These are phyloP conservation scores for Desoria tigrina DNA, from an alignment of 2,888 invertebrate species.

Conservation along the genomic window DNA sequence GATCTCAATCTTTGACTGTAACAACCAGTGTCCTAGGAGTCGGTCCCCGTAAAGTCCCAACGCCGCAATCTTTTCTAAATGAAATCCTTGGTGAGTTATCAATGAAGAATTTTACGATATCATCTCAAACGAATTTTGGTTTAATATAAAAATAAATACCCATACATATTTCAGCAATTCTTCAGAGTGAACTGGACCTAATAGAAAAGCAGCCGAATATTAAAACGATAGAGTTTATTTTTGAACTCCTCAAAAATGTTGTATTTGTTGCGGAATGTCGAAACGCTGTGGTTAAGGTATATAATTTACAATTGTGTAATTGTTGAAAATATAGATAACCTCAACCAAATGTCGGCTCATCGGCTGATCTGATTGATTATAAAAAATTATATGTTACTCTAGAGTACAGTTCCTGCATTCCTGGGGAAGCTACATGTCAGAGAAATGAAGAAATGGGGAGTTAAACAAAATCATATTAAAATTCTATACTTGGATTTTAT, in stretches of 20 bases:
- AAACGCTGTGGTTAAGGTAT: conserved; percentile 44
- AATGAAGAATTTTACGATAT: too few relatives aligned
- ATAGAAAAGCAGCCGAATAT: conserved; percentile 38
- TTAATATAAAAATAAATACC: too few relatives aligned
- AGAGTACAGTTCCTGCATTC: conserved; percentile 40
- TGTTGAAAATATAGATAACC: not conserved
- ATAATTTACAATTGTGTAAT: not conserved
- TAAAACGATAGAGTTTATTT: conserved; percentile 45
- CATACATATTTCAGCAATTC: conserved; percentile 35
- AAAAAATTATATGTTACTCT: conserved; percentile 16
- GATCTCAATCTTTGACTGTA: conserved; percentile 43
- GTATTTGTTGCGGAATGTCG: conserved; percentile 45
- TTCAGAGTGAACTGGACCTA: conserved; percentile 39
- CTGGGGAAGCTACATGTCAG: conserved; percentile 40
- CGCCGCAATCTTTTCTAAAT: conserved; percentile 39
- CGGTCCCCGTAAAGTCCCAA: conserved; percentile 41
- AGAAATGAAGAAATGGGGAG: conserved; percentile 48
- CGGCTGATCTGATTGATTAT: too few relatives aligned
- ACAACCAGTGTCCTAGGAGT: conserved; percentile 46
- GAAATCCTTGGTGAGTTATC: conserved; percentile 44
- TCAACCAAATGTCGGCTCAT: not conserved
- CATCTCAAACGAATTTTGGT: too few relatives aligned
- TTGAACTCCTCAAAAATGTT: conserved; percentile 42
- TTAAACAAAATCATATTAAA: conserved; percentile 45
- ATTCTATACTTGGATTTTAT: conserved; percentile 42